Evolutionary conservation across 2,888 invertebrate genomes (phyloP), one percentile per base, ranked within the genome.

Genomic region (Cryptocephalus moraei): DNA sequence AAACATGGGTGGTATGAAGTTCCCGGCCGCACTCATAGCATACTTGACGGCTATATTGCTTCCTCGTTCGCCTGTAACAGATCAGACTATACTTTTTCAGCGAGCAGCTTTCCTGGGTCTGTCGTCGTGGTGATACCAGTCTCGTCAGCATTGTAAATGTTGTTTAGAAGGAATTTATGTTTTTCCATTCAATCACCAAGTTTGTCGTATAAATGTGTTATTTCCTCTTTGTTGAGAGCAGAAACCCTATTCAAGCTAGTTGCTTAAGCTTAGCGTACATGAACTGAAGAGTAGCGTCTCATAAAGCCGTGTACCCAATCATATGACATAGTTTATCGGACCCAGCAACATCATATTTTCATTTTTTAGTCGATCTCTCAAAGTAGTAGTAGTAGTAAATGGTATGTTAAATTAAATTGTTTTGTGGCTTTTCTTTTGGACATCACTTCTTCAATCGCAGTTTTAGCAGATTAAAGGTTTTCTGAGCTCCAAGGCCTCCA

Each of bases 1-100:
- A 53, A 72, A 70, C 68, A 73, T 68, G 3, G 71, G 72, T 8
- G 72, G 71, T 31, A 72, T 57, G 53, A 55, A 72, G 8, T 49
- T 43, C 10, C 71, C 65, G n/a, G 66, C 58, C 52, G 65, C 63
- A 57, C 60, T 72, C 61, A 71, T 64, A 10, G 66, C 59, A 59
- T 67, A 71, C 41, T 70, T 44, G 9, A 70, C 41, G 2, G 71
- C 72, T 4, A 71, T 65, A 41, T 65, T 62, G 48, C 54, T 57
- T 60, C 68, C 70, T 56, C 64, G 58, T 50, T 70, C 67, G 54
- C 66, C 59, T 32, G 69, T 69, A 1, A 68, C 58, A 1, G 64
- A 62, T 13, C 71, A 68, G 1, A 72, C 65, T 45, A 65, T 62
- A 56, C 58, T 59, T 62, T 64, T 54, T 55, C 47, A 34, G 62